Conservation (phyloP, 2,113 vertebrate genomes). For the Vireo altiloquus region DNA sequence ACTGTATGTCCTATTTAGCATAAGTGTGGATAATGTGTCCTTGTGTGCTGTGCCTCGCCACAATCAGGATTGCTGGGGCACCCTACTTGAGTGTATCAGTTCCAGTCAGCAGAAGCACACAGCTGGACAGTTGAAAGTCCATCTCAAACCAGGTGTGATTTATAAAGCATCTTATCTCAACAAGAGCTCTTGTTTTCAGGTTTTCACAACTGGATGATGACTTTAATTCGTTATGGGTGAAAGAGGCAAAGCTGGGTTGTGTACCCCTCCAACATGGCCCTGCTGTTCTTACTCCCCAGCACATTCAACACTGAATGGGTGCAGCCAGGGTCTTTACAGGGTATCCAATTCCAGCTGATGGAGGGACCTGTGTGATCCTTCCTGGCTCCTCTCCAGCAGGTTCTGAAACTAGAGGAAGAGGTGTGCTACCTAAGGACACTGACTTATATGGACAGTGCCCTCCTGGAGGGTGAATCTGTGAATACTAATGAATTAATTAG, state of each 20-base stretch:
- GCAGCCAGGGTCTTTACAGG: background rate
- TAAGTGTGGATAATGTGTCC: accelerated
- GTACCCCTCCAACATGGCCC: background rate
- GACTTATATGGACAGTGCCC: background rate
- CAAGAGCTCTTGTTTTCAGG: background rate
- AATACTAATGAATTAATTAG: constrained; percentile 61
- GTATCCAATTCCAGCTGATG: background rate
- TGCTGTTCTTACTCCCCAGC: background rate
- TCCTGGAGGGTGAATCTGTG: constrained; percentile 10
- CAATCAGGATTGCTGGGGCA: background rate
- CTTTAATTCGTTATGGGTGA: background rate
- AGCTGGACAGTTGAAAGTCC: background rate
- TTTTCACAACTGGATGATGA: background rate
- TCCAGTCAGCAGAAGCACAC: background rate
- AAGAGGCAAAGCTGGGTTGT: background rate
- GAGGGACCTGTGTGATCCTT: background rate
- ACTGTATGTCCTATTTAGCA: background rate
- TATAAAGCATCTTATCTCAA: background rate
- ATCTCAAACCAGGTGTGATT: background rate
- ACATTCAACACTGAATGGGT: accelerated
- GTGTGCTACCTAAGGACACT: background rate
- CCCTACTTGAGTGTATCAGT: background rate
- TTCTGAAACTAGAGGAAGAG: background rate
- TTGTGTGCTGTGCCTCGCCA: background rate
- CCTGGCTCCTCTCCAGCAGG: constrained; percentile 7